Base-by-base conservation (phyloP, 1,140 invertebrate genomes). In the Araneus ventricosus region DNA sequence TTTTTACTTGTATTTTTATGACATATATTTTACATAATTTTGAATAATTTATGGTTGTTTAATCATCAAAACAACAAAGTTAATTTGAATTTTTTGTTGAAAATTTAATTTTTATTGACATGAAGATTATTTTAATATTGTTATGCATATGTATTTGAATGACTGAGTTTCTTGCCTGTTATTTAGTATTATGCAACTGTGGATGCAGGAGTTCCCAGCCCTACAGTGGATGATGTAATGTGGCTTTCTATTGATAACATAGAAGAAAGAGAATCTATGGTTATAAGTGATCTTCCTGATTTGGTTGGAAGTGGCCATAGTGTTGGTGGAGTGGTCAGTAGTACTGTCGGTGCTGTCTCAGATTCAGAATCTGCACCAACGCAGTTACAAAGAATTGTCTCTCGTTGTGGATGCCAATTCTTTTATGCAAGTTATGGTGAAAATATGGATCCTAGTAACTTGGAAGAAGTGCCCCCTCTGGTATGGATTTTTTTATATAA, bases 331-430 rank as follows among this genome's bases (percentile, higher is more conserved):
- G 98, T 99, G 30, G 98, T 99, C 2, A 98, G 98, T 92, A 97
- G 98, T 95, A 98, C 98, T 0, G 98, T 99, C 2, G 98, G 98
- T 10, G 96, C 97, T n/a, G 97, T 96, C 17, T 93, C 93, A 5
- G 41, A 94, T 94, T 88, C 92, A 4, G 84, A 87, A 34, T 90
- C 91, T 30, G 85, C 89, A 88, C 93, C 94, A 27, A 94, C 96
- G n/a, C 96, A 99, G 96, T 95, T 99, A 6, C 99, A 99, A 96
- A 96, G 99, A 80, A 99, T 99, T 94, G 98, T 99, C 22, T 99
- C 99, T 0, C 96, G 99, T 8, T 99, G 99, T 96, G 98, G 98
- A 95, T 99, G 99, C 95, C 99, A 99, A 95, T 99, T 99, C 95
- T 99, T 99, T 95, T 99, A 99, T 95, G 98, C 98, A 57, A 98